These are phyloP conservation scores for Passer montanus DNA, from an alignment of 2,113 vertebrate genomes.

Conservation along the genomic window DNA sequence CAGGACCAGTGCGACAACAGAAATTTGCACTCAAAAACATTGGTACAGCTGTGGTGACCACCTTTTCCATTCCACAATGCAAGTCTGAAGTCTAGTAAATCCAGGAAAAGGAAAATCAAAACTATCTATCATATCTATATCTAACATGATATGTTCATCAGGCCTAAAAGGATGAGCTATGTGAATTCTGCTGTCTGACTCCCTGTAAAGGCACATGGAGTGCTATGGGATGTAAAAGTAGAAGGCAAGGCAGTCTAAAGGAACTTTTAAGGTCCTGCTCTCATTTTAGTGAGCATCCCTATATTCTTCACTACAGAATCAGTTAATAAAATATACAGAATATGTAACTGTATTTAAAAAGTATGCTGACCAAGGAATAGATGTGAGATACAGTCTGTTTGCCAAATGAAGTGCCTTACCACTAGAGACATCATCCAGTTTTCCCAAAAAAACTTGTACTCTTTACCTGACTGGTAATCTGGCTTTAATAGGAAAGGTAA, in stretches of 20 bases:
- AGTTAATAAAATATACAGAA: neutral
- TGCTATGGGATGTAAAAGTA: neutral
- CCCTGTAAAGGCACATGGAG: neutral
- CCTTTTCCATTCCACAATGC: neutral
- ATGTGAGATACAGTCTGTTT: neutral
- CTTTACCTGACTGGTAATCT: neutral
- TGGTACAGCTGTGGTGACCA: neutral
- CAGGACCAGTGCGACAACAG: neutral
- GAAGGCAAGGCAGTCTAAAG: neutral
- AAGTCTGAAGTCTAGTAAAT: neutral
- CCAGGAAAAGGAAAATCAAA: neutral
- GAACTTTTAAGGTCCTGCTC: neutral
- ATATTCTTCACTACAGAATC: neutral
- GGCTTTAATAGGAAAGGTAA: neutral
- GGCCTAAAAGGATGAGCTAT: neutral
- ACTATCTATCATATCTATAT: neutral
- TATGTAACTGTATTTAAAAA: neutral
- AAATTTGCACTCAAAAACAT: neutral
- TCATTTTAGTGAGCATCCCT: neutral
- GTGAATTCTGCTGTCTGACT: neutral
- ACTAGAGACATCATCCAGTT: neutral
- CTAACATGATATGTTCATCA: too few relatives aligned
- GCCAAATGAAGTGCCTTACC: neutral
- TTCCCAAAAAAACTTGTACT: neutral
- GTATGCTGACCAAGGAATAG: neutral